Conservation (phyloP, 1,140 invertebrate genomes). For the Catajapyx aquilonaris region DNA sequence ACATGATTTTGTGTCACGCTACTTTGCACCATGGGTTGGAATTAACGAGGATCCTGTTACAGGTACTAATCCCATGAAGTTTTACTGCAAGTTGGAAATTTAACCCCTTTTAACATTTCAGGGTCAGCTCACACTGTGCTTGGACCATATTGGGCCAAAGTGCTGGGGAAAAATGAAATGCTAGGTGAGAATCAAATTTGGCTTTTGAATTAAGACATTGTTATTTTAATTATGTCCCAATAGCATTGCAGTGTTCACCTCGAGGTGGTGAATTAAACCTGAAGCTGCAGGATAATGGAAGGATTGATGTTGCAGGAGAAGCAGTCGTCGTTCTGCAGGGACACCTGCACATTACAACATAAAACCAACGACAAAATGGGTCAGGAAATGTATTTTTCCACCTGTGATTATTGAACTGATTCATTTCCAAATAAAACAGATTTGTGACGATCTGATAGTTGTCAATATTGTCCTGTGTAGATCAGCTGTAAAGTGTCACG, state of each 20-base stretch:
- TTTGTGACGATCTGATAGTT: too few species aligned
- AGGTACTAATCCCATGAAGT: conserved; percentile 11
- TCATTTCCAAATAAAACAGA: too few species aligned
- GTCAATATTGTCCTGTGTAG: too few species aligned
- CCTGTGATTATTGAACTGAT: too few species aligned
- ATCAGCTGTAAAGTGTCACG: too few species aligned
- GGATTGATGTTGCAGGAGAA: conserved; percentile 18
- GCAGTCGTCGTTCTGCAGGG: conserved; percentile 18
- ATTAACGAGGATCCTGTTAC: conserved; percentile 34
- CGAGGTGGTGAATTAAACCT: conserved; percentile 21
- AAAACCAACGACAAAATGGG: too few species aligned
- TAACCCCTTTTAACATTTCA: not conserved
- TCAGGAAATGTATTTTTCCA: too few species aligned
- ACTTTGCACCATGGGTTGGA: conserved; percentile 34
- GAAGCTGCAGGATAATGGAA: conserved; percentile 12
- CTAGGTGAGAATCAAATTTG: conserved; percentile 11
- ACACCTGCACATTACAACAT: conserved; percentile 6
- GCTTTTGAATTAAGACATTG: not conserved
- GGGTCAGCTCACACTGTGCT: conserved; percentile 25
- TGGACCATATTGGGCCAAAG: conserved; percentile 22
- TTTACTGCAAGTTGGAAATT: not conserved
- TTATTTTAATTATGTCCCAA: not conserved
- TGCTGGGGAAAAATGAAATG: conserved; percentile 15
- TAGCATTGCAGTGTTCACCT: conserved; percentile 21
- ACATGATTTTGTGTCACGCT: conserved; percentile 29